Evolutionary conservation across 2,113 vertebrate species (phyloP).

Genomic region (Seriola rivoliana): DNA sequence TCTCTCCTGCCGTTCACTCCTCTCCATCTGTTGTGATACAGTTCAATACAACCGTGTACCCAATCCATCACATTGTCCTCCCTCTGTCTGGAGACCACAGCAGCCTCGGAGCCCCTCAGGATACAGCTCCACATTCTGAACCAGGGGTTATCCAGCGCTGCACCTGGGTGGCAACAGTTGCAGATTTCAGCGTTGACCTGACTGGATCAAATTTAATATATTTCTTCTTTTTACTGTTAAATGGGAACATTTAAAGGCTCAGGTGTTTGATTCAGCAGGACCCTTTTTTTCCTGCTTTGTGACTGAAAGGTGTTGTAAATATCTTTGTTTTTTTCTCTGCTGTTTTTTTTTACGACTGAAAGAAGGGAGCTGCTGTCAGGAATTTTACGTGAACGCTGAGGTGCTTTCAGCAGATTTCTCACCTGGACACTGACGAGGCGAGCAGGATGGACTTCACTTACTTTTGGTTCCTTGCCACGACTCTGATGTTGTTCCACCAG

Average conservation of each 20-base stretch:
- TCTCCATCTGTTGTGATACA: conserved; percentile 24
- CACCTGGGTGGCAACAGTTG: conserved; percentile 12
- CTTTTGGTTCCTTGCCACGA: conserved; percentile 38
- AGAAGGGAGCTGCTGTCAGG: conserved; percentile 2
- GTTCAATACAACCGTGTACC: conserved; percentile 2
- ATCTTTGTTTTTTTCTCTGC: not conserved
- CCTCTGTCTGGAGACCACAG: conserved; percentile 23
- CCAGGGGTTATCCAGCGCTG: not conserved
- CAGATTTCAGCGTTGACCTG: not conserved
- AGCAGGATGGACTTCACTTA: conserved; percentile 59
- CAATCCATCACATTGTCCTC: conserved; percentile 2
- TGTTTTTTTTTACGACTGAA: not conserved
- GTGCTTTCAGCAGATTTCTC: not conserved
- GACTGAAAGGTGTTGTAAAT: not conserved
- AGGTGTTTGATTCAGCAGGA: not conserved
- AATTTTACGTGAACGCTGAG: not conserved
- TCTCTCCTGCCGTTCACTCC: conserved; percentile 3
- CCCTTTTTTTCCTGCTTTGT: not conserved
- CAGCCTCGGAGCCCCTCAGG: not conserved
- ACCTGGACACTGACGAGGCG: conserved; percentile 22
- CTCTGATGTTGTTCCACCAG: conserved; percentile 61
- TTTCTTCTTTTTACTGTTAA: not conserved
- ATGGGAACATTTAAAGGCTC: not conserved
- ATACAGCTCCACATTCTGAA: not conserved
- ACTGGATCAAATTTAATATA: conserved; percentile 14